Evolutionary conservation across 92 coral and sea anemone species (phyloP), one percentile per base, ranked within the genome.

Genomic region (Parazoanthus swiftii): DNA sequence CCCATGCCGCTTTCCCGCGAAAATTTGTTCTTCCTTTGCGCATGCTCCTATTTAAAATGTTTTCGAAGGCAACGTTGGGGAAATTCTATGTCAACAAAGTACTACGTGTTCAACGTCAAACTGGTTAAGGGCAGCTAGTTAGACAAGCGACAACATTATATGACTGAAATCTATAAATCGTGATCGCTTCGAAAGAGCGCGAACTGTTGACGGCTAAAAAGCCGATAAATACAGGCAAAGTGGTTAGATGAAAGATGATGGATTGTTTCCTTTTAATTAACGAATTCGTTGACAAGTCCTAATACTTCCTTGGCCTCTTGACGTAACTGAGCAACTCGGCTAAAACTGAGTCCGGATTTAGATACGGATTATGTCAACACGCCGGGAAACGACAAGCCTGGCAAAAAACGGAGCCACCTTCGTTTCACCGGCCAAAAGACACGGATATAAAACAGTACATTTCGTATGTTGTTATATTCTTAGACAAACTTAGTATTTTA

Each of bases 1-100:
- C 21, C 77, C 33, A 84, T 54, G 78, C 13, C 21, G 25, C 70
- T 82, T 84, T 84, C 87, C 87, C 87, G 87, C 87, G 87, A 46
- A 84, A 82, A 84, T 11, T 46, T 84, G 67, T 35, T 72, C 23
- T 71, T 71, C 38, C 25, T 71, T 43, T 5, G 87, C 65, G 79
- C 65, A 42, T 33, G 78, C 71, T 81, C 79, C 25, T 26, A 13
- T 1, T 16, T 36, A 56, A 16, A 48, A 68, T 13, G 77, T n/a
- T 10, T 37, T 68, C 21, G 44, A 25, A 44, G 18, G 39, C 46
- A 68, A 51, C 16, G 23, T 39, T 26, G 82, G 66, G 66, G 18
- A 56, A 58, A 7, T 54, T 56, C n/a, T 25, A 39, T 79, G 20
- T 54, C 42, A 48, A 48, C 51, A 26, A 18, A 51, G 54, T n/a